Conservation (phyloP, 2,113 vertebrate genomes). For the Stercorarius parasiticus region DNA sequence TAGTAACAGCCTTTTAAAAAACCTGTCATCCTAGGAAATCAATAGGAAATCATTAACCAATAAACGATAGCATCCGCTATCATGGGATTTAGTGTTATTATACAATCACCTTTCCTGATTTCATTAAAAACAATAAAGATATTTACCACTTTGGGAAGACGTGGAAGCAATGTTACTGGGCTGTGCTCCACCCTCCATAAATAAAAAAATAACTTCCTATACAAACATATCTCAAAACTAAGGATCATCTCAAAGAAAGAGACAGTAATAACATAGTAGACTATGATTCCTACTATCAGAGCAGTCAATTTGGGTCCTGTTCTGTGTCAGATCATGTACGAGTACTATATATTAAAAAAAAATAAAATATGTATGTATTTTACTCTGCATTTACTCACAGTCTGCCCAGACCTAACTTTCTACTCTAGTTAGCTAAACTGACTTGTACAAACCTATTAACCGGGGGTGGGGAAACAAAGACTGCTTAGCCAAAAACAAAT, state of each 20-base stretch:
- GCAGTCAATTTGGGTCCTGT: background rate
- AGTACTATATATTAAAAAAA: background rate
- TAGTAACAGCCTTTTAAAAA: slow-evolving; percentile 13
- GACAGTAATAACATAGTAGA: background rate
- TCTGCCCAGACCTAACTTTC: background rate
- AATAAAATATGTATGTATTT: background rate
- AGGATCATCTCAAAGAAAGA: background rate
- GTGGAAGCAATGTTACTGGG: background rate
- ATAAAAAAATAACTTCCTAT: background rate
- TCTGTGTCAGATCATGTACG: background rate
- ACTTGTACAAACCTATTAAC: background rate
- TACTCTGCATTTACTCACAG: background rate
- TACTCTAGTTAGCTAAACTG: background rate
- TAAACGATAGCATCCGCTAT: background rate
- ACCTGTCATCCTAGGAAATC: background rate
- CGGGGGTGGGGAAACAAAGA: background rate
- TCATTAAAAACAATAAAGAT: background rate
- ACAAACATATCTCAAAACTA: background rate
- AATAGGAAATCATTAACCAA: slow-evolving; percentile 24
- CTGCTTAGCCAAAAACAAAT: background rate
- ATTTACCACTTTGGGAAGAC: background rate
- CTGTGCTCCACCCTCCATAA: background rate
- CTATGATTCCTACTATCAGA: background rate
- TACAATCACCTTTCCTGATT: background rate
- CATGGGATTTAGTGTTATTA: background rate